These are phyloP conservation scores for Epirrita christyi DNA, from an alignment of 2,888 invertebrate species.

Conservation along the genomic window DNA sequence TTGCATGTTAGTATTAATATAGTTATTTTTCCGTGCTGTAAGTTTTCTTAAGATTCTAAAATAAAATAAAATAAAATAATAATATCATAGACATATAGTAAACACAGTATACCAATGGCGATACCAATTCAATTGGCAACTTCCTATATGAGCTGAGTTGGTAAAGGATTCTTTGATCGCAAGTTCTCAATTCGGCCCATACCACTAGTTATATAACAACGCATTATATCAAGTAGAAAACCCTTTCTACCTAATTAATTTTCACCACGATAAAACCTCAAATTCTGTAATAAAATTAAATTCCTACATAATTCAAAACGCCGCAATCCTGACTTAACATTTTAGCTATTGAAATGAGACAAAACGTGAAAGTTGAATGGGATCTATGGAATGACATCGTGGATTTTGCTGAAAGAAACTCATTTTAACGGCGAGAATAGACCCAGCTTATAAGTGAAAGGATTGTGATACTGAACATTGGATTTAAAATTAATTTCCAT, in stretches of 20 bases:
- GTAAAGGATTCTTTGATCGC: too few species aligned
- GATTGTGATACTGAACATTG: conserved; percentile 20
- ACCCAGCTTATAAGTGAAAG: conserved; percentile 38
- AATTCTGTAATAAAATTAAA: conserved; percentile 20
- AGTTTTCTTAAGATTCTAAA: too few species aligned
- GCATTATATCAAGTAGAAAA: not conserved
- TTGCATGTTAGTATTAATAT: too few species aligned
- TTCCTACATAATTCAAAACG: conserved; percentile 23
- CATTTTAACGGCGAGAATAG: conserved; percentile 44
- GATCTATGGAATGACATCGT: conserved; percentile 46
- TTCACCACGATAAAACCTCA: conserved; percentile 6
- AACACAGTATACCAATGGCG: too few species aligned
- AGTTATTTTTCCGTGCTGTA: too few species aligned
- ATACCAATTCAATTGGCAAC: too few species aligned
- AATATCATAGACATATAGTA: too few species aligned
- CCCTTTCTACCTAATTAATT: not conserved
- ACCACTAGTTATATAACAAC: not conserved
- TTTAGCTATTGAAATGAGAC: conserved; percentile 43
- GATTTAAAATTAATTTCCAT: conserved; percentile 11
- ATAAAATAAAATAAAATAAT: too few species aligned
- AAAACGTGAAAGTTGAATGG: conserved; percentile 46
- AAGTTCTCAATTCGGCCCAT: too few species aligned
- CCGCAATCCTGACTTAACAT: conserved; percentile 36
- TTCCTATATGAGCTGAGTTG: too few species aligned
- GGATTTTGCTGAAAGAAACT: conserved; percentile 48